phyloP scores from a whole-genome alignment of 2,888 invertebrate genomes.

The Stictocephala bisonia region DNA sequence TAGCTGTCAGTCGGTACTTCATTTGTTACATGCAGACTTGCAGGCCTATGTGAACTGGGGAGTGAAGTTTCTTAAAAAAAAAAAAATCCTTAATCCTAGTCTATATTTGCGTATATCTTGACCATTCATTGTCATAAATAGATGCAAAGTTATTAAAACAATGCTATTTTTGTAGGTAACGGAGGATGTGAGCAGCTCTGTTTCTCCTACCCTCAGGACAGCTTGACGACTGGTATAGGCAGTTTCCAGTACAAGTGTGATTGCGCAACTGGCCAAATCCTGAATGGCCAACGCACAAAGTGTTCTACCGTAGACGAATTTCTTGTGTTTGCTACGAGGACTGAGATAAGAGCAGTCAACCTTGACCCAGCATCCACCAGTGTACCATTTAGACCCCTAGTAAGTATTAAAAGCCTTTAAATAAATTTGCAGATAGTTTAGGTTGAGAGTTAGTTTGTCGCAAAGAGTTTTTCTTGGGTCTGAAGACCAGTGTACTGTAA shows the following conservation, averaged over 20 bases:
- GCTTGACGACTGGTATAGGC: slow-evolving; percentile 63
- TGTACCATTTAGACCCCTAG: slow-evolving; percentile 85
- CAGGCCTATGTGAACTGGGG: too few species aligned
- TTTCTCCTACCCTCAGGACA: slow-evolving; percentile 86
- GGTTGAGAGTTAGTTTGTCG: too few species aligned
- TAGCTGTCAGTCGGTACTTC: too few species aligned
- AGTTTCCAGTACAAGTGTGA: slow-evolving; percentile 76
- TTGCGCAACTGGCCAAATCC: slow-evolving; percentile 89
- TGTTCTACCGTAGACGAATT: slow-evolving; percentile 91
- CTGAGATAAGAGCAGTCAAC: slow-evolving; percentile 92
- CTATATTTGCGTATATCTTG: not conserved
- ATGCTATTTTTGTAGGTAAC: slow-evolving; percentile 67
- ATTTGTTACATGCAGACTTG: too few species aligned
- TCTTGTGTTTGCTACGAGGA: slow-evolving; percentile 92
- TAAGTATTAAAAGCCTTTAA: slow-evolving; percentile 55
- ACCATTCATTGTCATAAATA: not conserved
- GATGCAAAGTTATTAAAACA: not conserved
- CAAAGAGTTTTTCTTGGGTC: too few species aligned
- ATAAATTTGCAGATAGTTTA: not conserved
- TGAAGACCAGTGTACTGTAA: too few species aligned
- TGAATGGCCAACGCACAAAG: slow-evolving; percentile 71
- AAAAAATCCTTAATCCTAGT: not conserved
- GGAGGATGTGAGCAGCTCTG: slow-evolving; percentile 95
- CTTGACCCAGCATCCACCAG: slow-evolving; percentile 85
- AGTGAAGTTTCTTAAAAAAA: too few species aligned